Evolutionary conservation across 2,888 invertebrate species (phyloP), one percentile per base, ranked within the genome.

Genomic region (Megamerina dolium): DNA sequence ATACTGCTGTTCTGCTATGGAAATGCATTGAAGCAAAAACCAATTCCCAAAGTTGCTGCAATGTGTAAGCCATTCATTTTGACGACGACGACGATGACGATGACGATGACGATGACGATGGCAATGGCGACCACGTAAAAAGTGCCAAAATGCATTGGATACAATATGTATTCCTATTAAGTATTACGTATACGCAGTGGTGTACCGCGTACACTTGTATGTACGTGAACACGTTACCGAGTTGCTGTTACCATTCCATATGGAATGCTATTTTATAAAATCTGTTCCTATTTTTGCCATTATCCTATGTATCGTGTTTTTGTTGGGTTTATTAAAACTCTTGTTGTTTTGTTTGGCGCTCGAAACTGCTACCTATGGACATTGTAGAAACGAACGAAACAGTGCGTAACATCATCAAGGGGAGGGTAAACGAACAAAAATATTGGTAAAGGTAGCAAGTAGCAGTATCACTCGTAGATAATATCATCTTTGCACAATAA

Each of bases 41-140:
- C 45, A 45, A 50, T 48, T 48, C 46, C 50, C 50, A 48, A 51
- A 51, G 48, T 43, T 50, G 42, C 36, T 42, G 35, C 42, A 42
- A 36, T 36, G 30, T 35, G 35, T 42, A 20, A 21, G 30, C 16
- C 23, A 23, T 23, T 23, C 10, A 10, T 23, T 6, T 23, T 8
- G 6, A 23, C 10, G 6, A 23, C n/a, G n/a, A n/a, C n/a, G n/a
- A n/a, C n/a, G n/a, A n/a, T n/a, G n/a, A n/a, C n/a, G n/a, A n/a
- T n/a, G n/a, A n/a, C n/a, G n/a, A n/a, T n/a, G n/a, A n/a, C n/a
- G n/a, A n/a, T n/a, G n/a, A n/a, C n/a, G n/a, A n/a, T n/a, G n/a
- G n/a, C n/a, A n/a, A n/a, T n/a, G n/a, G n/a, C n/a, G n/a, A n/a
- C n/a, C n/a, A n/a, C n/a, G n/a, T n/a, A n/a, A n/a, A n/a, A n/a